phyloP scores from a whole-genome alignment of 2,113 vertebrate species.

The Balaeniceps rex region DNA sequence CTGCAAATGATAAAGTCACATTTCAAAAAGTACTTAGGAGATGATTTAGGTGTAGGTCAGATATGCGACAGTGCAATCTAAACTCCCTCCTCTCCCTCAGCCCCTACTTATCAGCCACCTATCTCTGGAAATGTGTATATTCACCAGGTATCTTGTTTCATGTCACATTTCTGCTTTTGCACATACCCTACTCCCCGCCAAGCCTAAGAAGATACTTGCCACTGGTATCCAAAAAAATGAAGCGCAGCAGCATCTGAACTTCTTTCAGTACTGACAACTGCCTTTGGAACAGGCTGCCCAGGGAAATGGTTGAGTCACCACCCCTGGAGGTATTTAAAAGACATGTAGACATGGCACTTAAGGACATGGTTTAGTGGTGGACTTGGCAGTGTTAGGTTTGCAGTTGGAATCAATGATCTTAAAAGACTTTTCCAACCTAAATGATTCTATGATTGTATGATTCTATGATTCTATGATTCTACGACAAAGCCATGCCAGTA shows the following conservation, averaged over 20 bases:
- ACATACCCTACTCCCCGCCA: background rate
- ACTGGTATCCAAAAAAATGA: background rate
- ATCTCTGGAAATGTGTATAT: background rate
- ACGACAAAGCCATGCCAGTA: background rate
- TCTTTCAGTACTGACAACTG: background rate
- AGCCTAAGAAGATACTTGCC: background rate
- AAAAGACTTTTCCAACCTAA: background rate
- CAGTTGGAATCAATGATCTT: background rate
- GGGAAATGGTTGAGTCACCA: background rate
- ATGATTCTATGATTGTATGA: background rate
- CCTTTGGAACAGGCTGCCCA: background rate
- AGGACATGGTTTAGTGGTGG: background rate
- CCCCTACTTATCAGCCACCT: background rate
- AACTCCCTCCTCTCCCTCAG: background rate
- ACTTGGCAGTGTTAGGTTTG: background rate
- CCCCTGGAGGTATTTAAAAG: background rate
- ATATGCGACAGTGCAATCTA: background rate
- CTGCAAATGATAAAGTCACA: background rate
- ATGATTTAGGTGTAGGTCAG: background rate
- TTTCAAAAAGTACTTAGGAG: background rate
- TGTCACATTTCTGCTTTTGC: background rate
- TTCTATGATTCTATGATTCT: background rate
- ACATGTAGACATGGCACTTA: background rate
- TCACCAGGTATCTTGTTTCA: background rate
- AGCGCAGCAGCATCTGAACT: background rate